A percentile compares a stretch with the other conserved stretches of the same genome.
Evolutionary conservation across 2,888 invertebrate genomes (phyloP).

Genomic region (Elegia similella): DNA sequence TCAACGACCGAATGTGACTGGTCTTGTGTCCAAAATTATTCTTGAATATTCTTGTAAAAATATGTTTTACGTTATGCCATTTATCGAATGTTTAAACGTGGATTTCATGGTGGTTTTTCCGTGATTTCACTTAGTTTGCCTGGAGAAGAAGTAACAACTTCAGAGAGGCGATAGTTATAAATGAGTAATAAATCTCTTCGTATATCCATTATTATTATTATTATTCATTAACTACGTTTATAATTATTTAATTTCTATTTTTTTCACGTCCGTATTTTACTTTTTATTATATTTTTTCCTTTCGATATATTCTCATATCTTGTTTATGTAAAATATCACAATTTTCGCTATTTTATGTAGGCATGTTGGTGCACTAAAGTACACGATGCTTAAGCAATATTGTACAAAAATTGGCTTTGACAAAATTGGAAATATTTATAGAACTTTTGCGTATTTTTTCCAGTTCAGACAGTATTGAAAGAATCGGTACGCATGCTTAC

Average conservation of each 20-base stretch:
- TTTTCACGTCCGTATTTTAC: constrained; percentile 55
- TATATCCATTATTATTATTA: constrained; percentile 76
- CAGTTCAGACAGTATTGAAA: constrained; percentile 64
- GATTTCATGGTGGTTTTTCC: constrained; percentile 67
- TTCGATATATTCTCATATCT: constrained; percentile 41
- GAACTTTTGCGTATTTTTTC: constrained; percentile 56
- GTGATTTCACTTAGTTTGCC: constrained; percentile 86
- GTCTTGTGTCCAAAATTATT: constrained; percentile 20
- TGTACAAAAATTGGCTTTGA: constrained; percentile 38
- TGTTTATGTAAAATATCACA: constrained; percentile 49
- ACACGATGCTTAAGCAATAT: constrained; percentile 53
- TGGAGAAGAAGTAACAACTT: constrained; percentile 98
- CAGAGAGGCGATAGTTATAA: constrained; percentile 96
- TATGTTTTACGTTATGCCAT: constrained; percentile 37
- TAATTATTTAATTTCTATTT: constrained; percentile 63
- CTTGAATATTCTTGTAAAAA: constrained; percentile 21
- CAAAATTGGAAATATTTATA: constrained; percentile 41
- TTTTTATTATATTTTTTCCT: constrained; percentile 39
- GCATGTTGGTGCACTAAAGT: constrained; percentile 67
- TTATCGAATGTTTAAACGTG: constrained; percentile 54
- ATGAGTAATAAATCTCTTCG: constrained; percentile 87
- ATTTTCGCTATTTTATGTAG: constrained; percentile 56
- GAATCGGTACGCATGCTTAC: constrained; percentile 71
- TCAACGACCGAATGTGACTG: constrained; percentile 25
- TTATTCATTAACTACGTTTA: constrained; percentile 71